These are phyloP conservation scores for Naso thynnoides DNA, from an alignment of 2,797 vertebrate species.

Conservation along the genomic window DNA sequence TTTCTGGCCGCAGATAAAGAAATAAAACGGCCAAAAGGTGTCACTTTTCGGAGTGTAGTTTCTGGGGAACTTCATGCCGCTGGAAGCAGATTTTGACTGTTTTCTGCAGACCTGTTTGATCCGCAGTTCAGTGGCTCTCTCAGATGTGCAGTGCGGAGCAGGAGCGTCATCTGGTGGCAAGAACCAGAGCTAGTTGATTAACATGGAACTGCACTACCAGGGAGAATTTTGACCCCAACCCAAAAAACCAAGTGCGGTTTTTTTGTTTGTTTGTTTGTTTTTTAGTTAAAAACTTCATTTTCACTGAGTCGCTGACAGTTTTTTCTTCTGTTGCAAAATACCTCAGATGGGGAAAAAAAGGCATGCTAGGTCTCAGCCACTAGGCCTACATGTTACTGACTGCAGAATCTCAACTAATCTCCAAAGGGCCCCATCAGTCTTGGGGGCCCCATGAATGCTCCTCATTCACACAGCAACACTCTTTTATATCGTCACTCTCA, in stretches of 20 bases:
- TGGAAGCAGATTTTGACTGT: background rate
- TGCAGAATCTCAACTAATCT: slow-evolving; percentile 27
- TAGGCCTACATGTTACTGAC: slow-evolving; percentile 14
- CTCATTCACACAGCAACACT: slow-evolving; percentile 52
- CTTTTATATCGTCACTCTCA: slow-evolving; percentile 30
- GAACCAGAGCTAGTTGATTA: background rate
- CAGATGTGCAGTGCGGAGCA: slow-evolving; percentile 36
- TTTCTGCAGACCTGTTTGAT: slow-evolving; percentile 8
- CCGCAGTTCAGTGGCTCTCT: background rate
- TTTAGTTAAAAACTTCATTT: background rate
- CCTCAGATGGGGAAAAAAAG: background rate
- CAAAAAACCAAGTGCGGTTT: background rate
- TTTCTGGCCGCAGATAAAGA: background rate
- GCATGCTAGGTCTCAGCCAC: background rate
- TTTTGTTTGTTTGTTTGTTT: background rate
- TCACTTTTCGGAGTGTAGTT: background rate
- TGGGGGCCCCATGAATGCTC: slow-evolving; percentile 42
- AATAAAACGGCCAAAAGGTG: no score
- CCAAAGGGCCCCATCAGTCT: slow-evolving; percentile 49
- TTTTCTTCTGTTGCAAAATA: background rate
- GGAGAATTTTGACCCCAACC: background rate
- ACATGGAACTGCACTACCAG: background rate
- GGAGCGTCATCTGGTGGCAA: slow-evolving; percentile 78
- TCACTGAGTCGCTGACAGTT: background rate
- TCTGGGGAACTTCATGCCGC: background rate